phyloP scores from a whole-genome alignment of 2,797 vertebrate species.

The Avahi laniger region DNA sequence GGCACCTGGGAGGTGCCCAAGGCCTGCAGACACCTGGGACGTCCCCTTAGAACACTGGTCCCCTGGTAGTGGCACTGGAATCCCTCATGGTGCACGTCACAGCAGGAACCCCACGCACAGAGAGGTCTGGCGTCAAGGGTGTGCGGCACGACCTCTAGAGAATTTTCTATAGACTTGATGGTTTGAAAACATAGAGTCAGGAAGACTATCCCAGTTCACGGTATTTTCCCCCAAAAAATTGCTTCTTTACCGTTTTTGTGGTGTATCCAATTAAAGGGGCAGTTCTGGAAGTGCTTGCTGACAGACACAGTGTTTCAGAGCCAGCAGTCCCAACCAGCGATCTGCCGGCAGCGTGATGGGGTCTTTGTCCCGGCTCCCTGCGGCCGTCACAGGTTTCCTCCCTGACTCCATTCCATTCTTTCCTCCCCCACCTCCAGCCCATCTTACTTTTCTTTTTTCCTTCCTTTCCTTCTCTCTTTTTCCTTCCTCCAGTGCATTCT shows the following conservation, averaged over 20 bases:
- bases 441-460: accelerated
- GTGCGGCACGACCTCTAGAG: background rate
- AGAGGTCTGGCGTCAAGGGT: background rate
- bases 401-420: too few relatives aligned
- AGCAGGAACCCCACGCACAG: background rate
- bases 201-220: background rate
- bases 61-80: accelerated
- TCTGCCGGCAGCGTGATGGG: accelerated
- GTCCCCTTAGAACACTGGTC: too few relatives aligned
- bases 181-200: background rate
- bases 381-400: accelerated
- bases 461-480: background rate
- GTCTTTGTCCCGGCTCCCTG: accelerated
- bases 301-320: background rate
- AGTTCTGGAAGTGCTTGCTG: background rate
- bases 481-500: background rate
- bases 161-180: background rate
- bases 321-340: background rate
- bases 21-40: too few relatives aligned
- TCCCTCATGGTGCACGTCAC: accelerated
- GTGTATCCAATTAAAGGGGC: background rate
- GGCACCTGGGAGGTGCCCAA: background rate
- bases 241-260: background rate
- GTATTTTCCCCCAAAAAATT: background rate
- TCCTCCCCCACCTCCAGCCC: accelerated